Evolutionary conservation across 2,797 vertebrate species (phyloP), one percentile per base, ranked within the genome.

Genomic region (Cryptoblepharus egeriae): DNA sequence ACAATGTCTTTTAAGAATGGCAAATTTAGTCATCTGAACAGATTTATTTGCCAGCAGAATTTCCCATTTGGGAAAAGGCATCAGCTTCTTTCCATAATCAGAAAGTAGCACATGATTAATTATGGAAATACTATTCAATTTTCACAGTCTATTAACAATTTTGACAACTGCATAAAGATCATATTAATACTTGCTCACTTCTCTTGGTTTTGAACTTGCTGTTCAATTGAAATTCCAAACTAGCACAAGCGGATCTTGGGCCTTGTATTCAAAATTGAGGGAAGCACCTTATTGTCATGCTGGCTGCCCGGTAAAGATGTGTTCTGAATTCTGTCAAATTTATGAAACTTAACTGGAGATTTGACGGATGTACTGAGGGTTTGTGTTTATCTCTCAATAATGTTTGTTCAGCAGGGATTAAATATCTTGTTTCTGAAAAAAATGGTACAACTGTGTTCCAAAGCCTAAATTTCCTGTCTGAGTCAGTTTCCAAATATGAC

Each of bases 101-200:
- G 81, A 94, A 94, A 94, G 90, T 90, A 73, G 84, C 45, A 75
- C 81, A 87, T 88, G 84, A 92, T 93, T 93, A 94, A 93, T 95
- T 94, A 93, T 93, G 90, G 71, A 94, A 94, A 94, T 92, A 13
- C 16, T 90, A 92, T 92, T 93, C 77, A 79, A 86, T 94, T 95
- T 95, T 82, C 90, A 87, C 82, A 91, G 88, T 90, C 92, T 94
- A 93, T 94, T 93, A 93, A 87, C 83, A 91, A 88, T 71, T 57
- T 58, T 89, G 83, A 88, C 87, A 95, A 92, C 85, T 91, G 57
- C 82, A 89, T 89, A 84, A 89, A 90, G 88, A 91, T 81, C 42
- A 68, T 60, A 90, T 91, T 90, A 91, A 92, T 92, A 93, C 90
- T 92, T 93, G 88, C 72, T 76, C 71, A 87, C 32, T 35, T 26